Base-by-base conservation (phyloP, 2,888 invertebrate genomes). In the Aspidiotus destructor region DNA sequence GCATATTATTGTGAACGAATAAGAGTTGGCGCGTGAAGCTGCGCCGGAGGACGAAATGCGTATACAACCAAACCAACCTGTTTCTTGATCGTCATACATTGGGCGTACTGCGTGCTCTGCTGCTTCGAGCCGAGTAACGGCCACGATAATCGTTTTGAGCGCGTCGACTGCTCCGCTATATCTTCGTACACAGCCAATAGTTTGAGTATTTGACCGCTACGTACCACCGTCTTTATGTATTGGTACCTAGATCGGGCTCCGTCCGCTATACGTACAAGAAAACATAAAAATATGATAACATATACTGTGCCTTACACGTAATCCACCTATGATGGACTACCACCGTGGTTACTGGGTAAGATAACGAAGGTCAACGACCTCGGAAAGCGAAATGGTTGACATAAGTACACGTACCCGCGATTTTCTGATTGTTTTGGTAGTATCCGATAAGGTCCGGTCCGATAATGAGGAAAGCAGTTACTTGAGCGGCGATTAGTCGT, bases 171-270 rank as follows among this genome's bases (percentile, higher is more conserved):
- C 28, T 76, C 76, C 42, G 76, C 76, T 60, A 81, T 77, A 74
- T 82, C 81, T 71, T 81, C 80, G 73, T 81, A 81, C 60, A 81
- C 80, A n/a, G 81, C 82, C 44, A 81, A 76, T 48, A 81, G 76
- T 69, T 80, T 79, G 54, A 82, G 75, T 16, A 81, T 79, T 69
- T 80, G 80, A 1, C 81, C 81, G 41, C 80, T 79, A 61, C 77
- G 75, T 44, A 81, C 77, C 41, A 77, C 78, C 53, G 80, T 80
- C 73, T 80, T 80, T 41, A 78, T 77, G 72, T 81, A 81, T 71
- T 79, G 79, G 69, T 73, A 72, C 42, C 74, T 72, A 40, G 58
- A 65, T 65, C 58, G 57, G 10, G 65, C 28, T 65, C 65, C 65
- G 40, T 65, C 65, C 58, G 44, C 6, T 28, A 28, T 3, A 28